Base-by-base conservation (phyloP, 2,113 vertebrate species). In the Ploceus nigricollis region DNA sequence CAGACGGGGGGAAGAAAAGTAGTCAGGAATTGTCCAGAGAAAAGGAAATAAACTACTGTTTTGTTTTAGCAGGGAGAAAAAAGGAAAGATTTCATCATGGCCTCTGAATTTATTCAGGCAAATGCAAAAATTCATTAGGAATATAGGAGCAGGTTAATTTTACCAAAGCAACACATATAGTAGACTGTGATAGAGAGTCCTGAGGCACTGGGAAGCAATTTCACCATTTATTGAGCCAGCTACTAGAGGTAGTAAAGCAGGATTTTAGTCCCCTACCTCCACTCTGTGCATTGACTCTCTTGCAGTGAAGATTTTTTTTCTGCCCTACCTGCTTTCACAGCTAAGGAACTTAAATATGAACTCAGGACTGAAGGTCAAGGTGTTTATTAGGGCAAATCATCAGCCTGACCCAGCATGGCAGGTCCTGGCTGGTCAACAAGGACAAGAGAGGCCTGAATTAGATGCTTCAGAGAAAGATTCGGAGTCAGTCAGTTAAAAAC, bases 1-100 rank as follows among this genome's bases (percentile, higher is more conserved):
- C 19, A 24, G n/a, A n/a, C 53, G 9, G 3, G 4, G 5, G 2
- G 8, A 3, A 39, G 30, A 17, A 33, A 17, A 13, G 1, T 45
- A 45, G 51, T 81, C 2, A 13, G 40, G 16, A 79, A 42, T 68
- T 61, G 8, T 80, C 40, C 71, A 20, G 28, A 69, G 54, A 65
- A 76, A 88, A 78, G 18, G 57, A 72, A 76, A 76, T 28, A 54
- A 87, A 31, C 4, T 63, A 20, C 40, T 64, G 4, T 44, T 90
- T 78, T 82, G 20, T 75, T 93, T 57, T 73, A 37, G 13, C 57
- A 48, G 10, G 15, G 14, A 61, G 10, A 18, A 82, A 78, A 56
- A 54, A 24, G 3, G 28, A 48, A 77, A 64, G 3, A 57, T 89
- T 82, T 70, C 9, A 16, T 35, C 25, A 79, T 61, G 14, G 39